Evolutionary conservation across 2,888 invertebrate species (phyloP).

Genomic region (Pseudolycoriella hygida): DNA sequence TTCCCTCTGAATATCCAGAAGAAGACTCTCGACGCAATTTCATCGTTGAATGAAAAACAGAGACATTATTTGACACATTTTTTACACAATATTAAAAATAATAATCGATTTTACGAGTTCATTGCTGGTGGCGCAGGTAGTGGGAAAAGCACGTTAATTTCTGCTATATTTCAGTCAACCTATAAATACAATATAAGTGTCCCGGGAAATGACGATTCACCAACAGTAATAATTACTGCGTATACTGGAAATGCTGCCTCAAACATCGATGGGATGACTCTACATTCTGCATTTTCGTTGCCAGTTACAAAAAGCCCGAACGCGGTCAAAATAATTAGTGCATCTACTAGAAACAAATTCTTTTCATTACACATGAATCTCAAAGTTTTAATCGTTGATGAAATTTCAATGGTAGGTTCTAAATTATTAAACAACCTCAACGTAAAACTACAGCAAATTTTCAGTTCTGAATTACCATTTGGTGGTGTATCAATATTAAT

Average conservation of each 20-base stretch:
- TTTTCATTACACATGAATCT: background rate
- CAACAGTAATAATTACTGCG: background rate
- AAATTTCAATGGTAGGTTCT: constrained; percentile 5
- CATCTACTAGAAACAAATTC: constrained; percentile 11
- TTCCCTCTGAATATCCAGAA: constrained; percentile 3
- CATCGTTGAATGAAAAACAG: background rate
- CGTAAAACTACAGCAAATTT: constrained; percentile 6
- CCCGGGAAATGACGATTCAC: background rate
- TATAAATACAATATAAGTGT: background rate
- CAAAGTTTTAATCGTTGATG: constrained; percentile 5
- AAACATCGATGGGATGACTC: background rate
- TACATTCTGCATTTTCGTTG: background rate
- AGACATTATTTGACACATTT: background rate
- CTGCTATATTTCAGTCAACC: background rate
- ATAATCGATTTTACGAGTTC: constrained; percentile 7
- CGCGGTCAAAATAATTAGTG: too few species aligned
- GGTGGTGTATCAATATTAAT: constrained; percentile 9
- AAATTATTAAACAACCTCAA: background rate
- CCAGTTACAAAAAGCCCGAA: background rate
- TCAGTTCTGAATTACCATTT: constrained; percentile 14
- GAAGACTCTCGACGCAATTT: background rate
- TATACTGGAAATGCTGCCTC: background rate
- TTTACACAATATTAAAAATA: constrained; percentile 7
- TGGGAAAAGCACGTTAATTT: constrained; percentile 14
- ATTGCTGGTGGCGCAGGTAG: constrained; percentile 16